These are phyloP conservation scores for Smutsia temminckii DNA, from an alignment of 2,797 vertebrate genomes.

Conservation along the genomic window DNA sequence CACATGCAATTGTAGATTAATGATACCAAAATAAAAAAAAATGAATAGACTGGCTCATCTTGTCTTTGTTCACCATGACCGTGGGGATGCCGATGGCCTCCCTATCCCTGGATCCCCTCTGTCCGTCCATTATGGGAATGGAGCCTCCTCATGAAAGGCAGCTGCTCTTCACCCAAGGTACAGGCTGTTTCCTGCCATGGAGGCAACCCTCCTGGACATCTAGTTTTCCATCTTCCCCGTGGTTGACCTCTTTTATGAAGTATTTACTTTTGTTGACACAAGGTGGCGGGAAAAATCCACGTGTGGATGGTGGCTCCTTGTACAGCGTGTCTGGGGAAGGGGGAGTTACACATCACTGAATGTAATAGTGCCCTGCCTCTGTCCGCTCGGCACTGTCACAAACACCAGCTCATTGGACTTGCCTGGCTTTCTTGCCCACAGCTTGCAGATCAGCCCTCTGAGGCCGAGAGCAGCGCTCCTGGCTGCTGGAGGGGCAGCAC, in stretches of 20 bases:
- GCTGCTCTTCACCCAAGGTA: accelerated
- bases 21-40: too few relatives aligned
- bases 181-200: accelerated
- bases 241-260: background rate
- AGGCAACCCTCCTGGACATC: accelerated
- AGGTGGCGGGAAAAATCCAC: background rate
- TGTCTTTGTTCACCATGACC: accelerated
- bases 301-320: background rate
- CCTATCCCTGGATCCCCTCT: too few relatives aligned
- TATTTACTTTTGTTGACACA: accelerated
- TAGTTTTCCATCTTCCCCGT: background rate
- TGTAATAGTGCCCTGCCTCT: background rate
- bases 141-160: accelerated
- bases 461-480: accelerated
- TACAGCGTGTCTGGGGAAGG: accelerated
- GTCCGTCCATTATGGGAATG: accelerated
- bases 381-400: accelerated
- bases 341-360: background rate
- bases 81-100: accelerated
- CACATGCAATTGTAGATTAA: too few relatives aligned
- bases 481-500: background rate
- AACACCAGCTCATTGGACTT: accelerated
- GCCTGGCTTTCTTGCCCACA: too few relatives aligned
- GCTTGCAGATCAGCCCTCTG: background rate
- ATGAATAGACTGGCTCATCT: background rate